Evolutionary conservation across 2,113 vertebrate genomes (phyloP).

Genomic region (Mastomys coucha): DNA sequence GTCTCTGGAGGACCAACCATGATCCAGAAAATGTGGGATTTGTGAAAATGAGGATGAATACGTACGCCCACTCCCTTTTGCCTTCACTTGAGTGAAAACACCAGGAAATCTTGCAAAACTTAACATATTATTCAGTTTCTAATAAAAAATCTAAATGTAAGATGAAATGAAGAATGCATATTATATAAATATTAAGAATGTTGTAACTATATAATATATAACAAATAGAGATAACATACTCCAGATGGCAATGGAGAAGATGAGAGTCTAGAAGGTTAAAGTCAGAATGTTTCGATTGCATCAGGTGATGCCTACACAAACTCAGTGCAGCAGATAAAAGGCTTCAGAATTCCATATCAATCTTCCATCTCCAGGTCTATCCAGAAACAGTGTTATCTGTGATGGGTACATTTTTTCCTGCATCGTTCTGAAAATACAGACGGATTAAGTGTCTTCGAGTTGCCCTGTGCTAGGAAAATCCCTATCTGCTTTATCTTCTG

Average conservation of each 20-base stretch:
- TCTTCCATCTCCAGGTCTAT: background rate
- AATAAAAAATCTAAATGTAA: slow-evolving; percentile 17
- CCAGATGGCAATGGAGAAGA: background rate
- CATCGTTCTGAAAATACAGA: background rate
- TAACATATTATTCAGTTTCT: background rate
- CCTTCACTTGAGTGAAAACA: background rate
- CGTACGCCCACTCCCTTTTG: background rate
- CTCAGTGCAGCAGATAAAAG: background rate
- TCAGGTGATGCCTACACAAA: background rate
- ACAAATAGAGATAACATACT: background rate
- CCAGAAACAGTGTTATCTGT: background rate
- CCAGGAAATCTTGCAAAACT: background rate
- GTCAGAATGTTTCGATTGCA: background rate
- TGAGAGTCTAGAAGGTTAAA: background rate
- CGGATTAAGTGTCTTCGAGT: background rate
- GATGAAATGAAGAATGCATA: background rate
- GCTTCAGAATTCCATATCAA: background rate
- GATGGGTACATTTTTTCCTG: background rate
- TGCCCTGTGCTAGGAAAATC: background rate
- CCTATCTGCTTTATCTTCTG: background rate
- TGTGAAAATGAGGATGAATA: background rate
- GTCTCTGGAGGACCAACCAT: background rate
- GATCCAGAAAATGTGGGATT: background rate
- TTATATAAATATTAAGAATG: background rate
- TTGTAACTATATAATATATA: background rate